These are phyloP conservation scores for Cirrhinus molitorella DNA, from an alignment of 2,797 vertebrate species.

Conservation along the genomic window DNA sequence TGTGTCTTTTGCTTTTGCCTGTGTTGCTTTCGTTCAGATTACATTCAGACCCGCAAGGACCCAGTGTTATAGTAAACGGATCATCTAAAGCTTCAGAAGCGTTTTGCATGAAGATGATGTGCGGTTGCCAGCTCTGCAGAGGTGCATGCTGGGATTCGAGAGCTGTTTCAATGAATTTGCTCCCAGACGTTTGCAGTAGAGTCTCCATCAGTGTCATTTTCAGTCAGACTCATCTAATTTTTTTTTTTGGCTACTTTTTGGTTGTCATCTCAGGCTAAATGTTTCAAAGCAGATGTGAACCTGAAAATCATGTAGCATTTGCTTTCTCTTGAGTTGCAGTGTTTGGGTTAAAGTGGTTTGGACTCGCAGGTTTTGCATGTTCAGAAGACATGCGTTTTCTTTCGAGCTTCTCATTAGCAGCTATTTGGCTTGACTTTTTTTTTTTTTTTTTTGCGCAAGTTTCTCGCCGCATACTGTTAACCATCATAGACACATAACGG, in stretches of 20 bases:
- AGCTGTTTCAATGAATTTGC: not conserved
- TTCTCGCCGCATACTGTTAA: not conserved
- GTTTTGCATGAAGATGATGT: not conserved
- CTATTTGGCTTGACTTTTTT: not conserved
- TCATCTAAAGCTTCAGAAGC: not conserved
- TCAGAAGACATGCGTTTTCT: not conserved
- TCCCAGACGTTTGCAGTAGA: not conserved
- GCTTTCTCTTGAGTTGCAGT: not conserved
- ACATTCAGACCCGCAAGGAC: not conserved
- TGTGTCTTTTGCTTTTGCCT: not conserved
- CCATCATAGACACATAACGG: not conserved
- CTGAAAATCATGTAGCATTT: not conserved
- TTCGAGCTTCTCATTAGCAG: not conserved
- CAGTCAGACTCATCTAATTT: not conserved
- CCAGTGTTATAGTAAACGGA: not conserved
- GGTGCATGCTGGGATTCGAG: constrained; percentile 25
- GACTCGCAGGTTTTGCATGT: not conserved
- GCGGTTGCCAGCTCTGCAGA: not conserved
- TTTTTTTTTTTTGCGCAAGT: not conserved
- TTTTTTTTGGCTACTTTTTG: not conserved
- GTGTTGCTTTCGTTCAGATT: not conserved
- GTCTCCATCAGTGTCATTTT: not conserved
- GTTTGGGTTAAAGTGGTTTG: constrained; percentile 6
- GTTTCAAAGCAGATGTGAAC: not conserved
- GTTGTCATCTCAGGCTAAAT: not conserved